Evolutionary conservation across 2,113 vertebrate species (phyloP).

Genomic region (Rhagologus leucostigma): DNA sequence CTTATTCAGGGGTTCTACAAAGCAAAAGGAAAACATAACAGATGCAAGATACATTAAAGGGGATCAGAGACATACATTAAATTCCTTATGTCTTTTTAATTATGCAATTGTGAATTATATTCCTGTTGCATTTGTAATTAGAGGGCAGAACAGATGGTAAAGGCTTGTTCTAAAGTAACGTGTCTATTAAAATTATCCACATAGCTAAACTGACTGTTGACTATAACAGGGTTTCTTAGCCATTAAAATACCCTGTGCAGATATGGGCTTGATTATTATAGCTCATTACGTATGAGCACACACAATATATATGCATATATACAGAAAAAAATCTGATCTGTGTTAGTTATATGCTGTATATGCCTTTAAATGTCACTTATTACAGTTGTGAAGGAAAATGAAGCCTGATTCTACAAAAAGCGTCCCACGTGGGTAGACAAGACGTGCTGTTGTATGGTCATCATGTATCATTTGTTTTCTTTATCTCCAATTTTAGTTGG

Average conservation of each 20-base stretch:
- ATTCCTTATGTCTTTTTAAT: conserved; percentile 77
- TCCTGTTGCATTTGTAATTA: conserved; percentile 78
- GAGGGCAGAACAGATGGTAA: conserved; percentile 73
- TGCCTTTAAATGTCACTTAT: conserved; percentile 58
- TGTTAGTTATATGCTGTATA: conserved; percentile 38
- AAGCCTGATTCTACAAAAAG: conserved; percentile 14
- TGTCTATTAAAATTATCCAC: conserved; percentile 73
- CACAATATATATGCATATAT: neutral
- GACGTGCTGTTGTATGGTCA: neutral
- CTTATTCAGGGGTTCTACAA: neutral
- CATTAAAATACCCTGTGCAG: conserved; percentile 46
- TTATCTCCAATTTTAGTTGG: neutral
- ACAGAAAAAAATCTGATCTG: neutral
- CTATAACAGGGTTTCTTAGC: conserved; percentile 52
- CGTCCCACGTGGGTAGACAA: neutral
- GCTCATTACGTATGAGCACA: conserved; percentile 56
- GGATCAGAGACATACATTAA: conserved; percentile 67
- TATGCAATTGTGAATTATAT: conserved; percentile 76
- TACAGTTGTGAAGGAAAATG: conserved; percentile 60
- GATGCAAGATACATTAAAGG: conserved; percentile 61
- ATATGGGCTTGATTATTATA: conserved; percentile 64
- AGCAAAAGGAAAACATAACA: conserved; percentile 52
- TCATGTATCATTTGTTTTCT: neutral
- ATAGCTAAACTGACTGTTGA: conserved; percentile 63
- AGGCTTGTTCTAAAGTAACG: conserved; percentile 70